Evolutionary conservation across 1,140 invertebrate genomes (phyloP), one percentile per base, ranked within the genome.

Genomic region (Cecropterus lyciades): DNA sequence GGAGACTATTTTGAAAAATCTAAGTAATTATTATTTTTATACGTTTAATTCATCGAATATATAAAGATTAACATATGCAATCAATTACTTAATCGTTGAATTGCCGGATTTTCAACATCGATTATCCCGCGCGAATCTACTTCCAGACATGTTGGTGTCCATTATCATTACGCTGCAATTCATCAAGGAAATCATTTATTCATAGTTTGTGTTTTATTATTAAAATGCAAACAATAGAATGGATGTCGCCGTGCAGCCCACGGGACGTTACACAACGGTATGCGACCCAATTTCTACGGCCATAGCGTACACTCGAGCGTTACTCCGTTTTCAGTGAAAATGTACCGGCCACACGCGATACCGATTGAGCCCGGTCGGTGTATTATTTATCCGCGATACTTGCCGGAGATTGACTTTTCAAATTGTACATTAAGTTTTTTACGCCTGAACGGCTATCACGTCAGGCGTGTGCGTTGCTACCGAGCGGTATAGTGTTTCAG

Each of bases 241-340:
- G 45, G 16, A 62, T 62, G 45, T 62, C 37, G 43, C 48, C 30
- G 40, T 20, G n/a, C 49, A 63, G 33, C 49, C 49, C 67, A 56
- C 33, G 63, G 64, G 74, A 80, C 74, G 52, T 79, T 71, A 69
- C 59, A 70, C 70, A 72, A 77, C 53, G 72, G 77, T 62, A 77
- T 77, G 71, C 73, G 78, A 80, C 75, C 75, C 57, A 78, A 80
- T 74, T 80, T 78, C 75, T 78, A 74, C 56, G 65, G 68, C 56
- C 57, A 70, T 57, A 62, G 60, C 53, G 69, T 63, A 74, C 66
- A 70, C 67, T 69, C 67, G 65, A 76, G 72, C 67, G 69, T 73
- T 76, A 69, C 69, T 67, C 52, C 48, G 70, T 78, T 77, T 80
- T 75, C 71, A 80, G 67, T 78, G 70, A 78, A 77, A 80, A 77